Percentiles rank a stretch among this genome's conserved stretches.
Conservation (phyloP, 1,140 invertebrate genomes). For the Drosophila parvula region DNA sequence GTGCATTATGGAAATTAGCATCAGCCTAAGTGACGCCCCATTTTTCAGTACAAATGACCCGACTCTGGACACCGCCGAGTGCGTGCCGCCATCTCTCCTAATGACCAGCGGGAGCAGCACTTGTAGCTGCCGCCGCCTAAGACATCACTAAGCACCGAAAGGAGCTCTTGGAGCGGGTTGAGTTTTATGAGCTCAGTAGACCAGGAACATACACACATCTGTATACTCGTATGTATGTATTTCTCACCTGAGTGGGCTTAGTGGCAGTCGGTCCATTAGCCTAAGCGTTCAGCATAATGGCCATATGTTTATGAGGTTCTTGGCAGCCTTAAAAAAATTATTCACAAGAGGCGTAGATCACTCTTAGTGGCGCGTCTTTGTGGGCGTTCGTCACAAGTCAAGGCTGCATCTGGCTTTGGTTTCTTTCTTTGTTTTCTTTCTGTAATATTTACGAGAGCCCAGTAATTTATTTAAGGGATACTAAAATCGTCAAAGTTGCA, state of each 20-base stretch:
- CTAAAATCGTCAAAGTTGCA: conserved; percentile 24
- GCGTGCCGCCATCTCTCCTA: conserved; percentile 55
- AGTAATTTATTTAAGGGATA: neutral
- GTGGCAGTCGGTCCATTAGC: conserved; percentile 58
- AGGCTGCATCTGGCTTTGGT: conserved; percentile 10
- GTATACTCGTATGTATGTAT: neutral
- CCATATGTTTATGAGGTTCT: conserved; percentile 71
- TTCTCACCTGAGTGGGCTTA: conserved; percentile 20
- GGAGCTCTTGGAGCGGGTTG: conserved; percentile 17
- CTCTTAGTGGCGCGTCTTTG: conserved; percentile 16
- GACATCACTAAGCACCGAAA: conserved; percentile 40
- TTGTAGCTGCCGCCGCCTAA: conserved; percentile 38
- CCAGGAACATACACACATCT: neutral
- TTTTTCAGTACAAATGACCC: conserved; percentile 70
- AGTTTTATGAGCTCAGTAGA: conserved; percentile 63
- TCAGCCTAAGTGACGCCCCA: conserved; percentile 72
- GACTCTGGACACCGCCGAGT: conserved; percentile 53
- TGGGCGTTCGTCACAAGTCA: conserved; percentile 54
- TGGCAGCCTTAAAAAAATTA: conserved; percentile 62
- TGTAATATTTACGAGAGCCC: conserved; percentile 10
- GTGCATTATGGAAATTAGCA: conserved; percentile 77
- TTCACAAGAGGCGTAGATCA: conserved; percentile 54
- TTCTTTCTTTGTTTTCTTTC: conserved; percentile 18
- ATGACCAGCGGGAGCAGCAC: conserved; percentile 66
- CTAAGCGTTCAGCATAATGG: conserved; percentile 62